These are phyloP conservation scores for Atherinosoma microstoma DNA, from an alignment of 2,797 vertebrate species.

Conservation along the genomic window DNA sequence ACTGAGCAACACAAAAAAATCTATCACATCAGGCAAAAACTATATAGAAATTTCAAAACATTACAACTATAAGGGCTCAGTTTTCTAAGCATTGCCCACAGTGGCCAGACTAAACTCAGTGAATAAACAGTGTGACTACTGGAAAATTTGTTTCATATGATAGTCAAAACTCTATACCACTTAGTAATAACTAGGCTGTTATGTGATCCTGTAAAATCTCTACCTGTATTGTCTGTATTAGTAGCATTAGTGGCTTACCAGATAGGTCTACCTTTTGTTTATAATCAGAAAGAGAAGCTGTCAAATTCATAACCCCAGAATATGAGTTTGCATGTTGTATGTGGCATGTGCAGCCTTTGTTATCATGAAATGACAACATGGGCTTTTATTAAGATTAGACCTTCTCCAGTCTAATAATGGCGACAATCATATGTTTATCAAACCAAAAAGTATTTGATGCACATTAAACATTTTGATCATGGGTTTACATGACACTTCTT, in stretches of 20 bases:
- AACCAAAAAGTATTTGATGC: background rate
- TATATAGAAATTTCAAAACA: too few species aligned
- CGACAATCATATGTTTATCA: background rate
- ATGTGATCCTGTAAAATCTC: background rate
- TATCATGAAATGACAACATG: too few species aligned
- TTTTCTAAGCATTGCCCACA: background rate
- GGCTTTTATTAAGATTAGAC: background rate
- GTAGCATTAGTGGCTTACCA: background rate
- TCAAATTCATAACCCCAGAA: background rate
- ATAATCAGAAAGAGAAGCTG: background rate
- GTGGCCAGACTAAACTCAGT: background rate
- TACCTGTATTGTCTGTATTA: background rate
- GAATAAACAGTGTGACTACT: background rate
- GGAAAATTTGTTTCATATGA: background rate
- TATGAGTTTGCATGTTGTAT: background rate
- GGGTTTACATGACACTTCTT: background rate
- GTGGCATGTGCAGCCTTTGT: too few species aligned
- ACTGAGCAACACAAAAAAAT: too few species aligned
- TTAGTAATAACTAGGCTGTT: background rate
- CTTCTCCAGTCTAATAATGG: background rate
- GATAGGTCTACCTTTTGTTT: background rate
- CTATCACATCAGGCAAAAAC: too few species aligned
- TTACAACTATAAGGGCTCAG: too few species aligned
- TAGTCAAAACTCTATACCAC: too few species aligned
- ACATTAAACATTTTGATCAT: background rate